Evolutionary conservation across 2,113 vertebrate genomes (phyloP).

Genomic region (Macroglossus sobrinus): DNA sequence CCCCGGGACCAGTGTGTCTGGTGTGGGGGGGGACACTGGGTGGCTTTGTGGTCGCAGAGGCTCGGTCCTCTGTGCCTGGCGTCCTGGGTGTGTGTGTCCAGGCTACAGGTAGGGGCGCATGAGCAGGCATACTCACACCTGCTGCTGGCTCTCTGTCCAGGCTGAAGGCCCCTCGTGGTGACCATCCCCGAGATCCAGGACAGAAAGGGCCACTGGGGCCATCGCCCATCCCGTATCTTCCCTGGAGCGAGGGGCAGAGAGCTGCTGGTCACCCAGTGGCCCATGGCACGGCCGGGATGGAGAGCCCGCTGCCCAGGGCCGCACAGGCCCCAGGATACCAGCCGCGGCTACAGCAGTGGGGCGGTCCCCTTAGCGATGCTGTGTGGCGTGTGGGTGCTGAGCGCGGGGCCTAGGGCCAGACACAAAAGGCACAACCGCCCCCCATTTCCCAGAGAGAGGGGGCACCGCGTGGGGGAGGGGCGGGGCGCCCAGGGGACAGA

Average conservation of each 20-base stretch:
- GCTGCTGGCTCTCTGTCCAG: too few species aligned
- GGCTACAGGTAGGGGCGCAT: too few species aligned
- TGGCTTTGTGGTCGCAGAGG: too few species aligned
- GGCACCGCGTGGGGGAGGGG: fast-evolving
- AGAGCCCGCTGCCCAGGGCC: background rate
- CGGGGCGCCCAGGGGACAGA: fast-evolving
- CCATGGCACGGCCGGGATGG: fast-evolving
- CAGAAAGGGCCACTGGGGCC: fast-evolving
- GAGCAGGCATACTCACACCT: too few species aligned
- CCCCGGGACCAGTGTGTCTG: too few species aligned
- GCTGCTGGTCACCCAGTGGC: background rate
- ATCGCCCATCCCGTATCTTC: background rate
- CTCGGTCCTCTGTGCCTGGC: too few species aligned
- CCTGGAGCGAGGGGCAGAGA: background rate
- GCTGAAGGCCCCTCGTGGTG: too few species aligned
- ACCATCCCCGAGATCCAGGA: too few species aligned
- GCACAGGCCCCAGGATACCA: fast-evolving
- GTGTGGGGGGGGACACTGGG: too few species aligned
- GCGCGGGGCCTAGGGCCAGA: background rate
- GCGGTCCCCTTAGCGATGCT: background rate
- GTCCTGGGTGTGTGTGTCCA: too few species aligned
- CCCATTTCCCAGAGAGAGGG: background rate
- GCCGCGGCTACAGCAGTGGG: fast-evolving
- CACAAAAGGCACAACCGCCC: fast-evolving
- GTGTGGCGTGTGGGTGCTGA: fast-evolving